Base-by-base conservation (phyloP, 2,888 invertebrate genomes). In the Zygothrica quintamaculata region DNA sequence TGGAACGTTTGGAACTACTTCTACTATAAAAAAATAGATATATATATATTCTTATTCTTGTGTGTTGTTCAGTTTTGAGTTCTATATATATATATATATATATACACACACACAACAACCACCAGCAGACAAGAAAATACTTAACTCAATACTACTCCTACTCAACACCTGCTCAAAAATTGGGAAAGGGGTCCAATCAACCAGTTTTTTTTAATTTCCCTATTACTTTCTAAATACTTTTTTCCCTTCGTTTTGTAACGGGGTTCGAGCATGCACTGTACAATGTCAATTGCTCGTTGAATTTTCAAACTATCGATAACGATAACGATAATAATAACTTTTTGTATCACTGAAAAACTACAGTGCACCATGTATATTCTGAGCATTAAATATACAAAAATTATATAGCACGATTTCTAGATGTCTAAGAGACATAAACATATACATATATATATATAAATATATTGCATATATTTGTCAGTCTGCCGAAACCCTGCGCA, bases 1-100 rank as follows among this genome's bases (percentile, higher is more conserved):
- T 67, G 67, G 61, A 66, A 61, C 65, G 56, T 52, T 65, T 65
- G 69, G 34, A 69, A 65, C 47, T 69, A 65, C 44, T 62, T n/a
- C n/a, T n/a, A n/a, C n/a, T n/a, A n/a, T n/a, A n/a, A n/a, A n/a
- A n/a, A n/a, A n/a, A 52, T 43, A 53, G 52, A 53, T 48, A 42
- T 57, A 65, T 60, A 34, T 60, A 50, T 51, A 66, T 29, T 52
- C 31, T 60, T 48, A 50, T 52, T 65, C 55, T 59, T 51, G 65
- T 65, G 69, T 65, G 56, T 55, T 56, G 50, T 55, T 69, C 60
- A 60, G 18, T 52, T 59, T 43, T 65, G 34, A 65, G 60, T 69
- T 65, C 48, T 52, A 16, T 59, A 8, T 65, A 29, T n/a, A n/a
- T n/a, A n/a, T n/a, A n/a, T n/a, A n/a, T n/a, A n/a, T n/a, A n/a